These are phyloP conservation scores for Drosophila prosaltans DNA, from an alignment of 1,140 invertebrate species.

Conservation along the genomic window DNA sequence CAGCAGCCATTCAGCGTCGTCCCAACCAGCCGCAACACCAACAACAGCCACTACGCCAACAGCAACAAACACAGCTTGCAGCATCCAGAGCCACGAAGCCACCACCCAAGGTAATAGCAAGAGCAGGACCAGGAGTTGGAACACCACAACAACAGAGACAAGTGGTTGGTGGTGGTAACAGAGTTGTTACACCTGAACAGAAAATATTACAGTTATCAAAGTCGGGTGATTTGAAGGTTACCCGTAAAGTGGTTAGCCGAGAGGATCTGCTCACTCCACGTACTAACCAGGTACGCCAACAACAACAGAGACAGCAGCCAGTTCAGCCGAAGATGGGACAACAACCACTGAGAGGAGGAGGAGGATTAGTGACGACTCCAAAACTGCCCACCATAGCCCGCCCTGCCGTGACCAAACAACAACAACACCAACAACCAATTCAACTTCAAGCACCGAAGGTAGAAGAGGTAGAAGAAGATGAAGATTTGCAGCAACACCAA, in stretches of 20 bases:
- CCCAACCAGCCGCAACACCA: conserved; percentile 16
- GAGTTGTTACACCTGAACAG: conserved; percentile 75
- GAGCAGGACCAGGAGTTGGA: conserved; percentile 37
- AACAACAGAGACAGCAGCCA: conserved; percentile 59
- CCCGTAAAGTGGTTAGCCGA: conserved; percentile 78
- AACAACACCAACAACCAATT: conserved; percentile 17
- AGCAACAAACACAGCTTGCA: background rate
- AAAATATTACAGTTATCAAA: conserved; percentile 81
- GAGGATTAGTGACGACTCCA: conserved; percentile 12
- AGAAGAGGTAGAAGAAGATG: conserved; percentile 64
- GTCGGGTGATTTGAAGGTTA: conserved; percentile 80
- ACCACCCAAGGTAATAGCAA: conserved; percentile 34
- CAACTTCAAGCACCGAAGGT: background rate
- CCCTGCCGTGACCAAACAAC: background rate
- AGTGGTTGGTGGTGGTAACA: conserved; percentile 18
- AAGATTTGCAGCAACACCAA: conserved; percentile 64
- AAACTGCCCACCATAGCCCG: conserved; percentile 12
- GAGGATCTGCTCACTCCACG: conserved; percentile 67
- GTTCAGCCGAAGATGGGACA: conserved; percentile 37
- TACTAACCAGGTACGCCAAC: conserved; percentile 52
- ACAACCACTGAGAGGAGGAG: conserved; percentile 62
- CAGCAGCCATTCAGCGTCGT: conserved; percentile 41
- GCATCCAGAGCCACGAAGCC: conserved; percentile 10
- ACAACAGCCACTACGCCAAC: background rate
- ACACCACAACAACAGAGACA: conserved; percentile 47